Percentiles rank a stretch among this genome's conserved stretches.
These are phyloP conservation scores for Camponotus fellah DNA, from an alignment of 2,888 invertebrate genomes.

Conservation along the genomic window DNA sequence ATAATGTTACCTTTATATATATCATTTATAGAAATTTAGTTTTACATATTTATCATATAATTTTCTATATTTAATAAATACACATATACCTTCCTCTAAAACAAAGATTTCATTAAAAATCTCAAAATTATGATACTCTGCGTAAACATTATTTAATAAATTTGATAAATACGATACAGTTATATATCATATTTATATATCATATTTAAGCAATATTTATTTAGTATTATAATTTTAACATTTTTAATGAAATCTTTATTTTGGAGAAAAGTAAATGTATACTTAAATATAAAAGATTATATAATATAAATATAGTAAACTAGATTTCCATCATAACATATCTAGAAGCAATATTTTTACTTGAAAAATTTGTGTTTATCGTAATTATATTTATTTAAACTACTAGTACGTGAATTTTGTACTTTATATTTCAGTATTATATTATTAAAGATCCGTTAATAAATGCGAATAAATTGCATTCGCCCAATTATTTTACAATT, in stretches of 20 bases:
- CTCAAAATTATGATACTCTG: constrained; percentile 2
- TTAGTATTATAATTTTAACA: background rate
- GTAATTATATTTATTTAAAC: constrained; percentile 15
- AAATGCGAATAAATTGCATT: constrained; percentile 10
- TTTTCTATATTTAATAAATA: background rate
- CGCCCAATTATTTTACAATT: constrained; percentile 19
- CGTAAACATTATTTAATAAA: background rate
- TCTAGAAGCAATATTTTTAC: background rate
- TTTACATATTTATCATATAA: background rate
- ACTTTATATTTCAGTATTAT: background rate
- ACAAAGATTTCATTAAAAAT: background rate
- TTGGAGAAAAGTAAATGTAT: background rate
- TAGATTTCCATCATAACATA: background rate
- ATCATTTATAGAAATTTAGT: background rate
- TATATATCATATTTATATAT: constrained; percentile 10
- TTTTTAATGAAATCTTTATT: background rate
- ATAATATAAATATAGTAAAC: background rate
- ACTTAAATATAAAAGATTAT: background rate
- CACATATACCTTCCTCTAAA: background rate
- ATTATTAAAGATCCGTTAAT: constrained; percentile 3
- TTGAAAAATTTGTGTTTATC: constrained; percentile 5
- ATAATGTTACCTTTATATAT: background rate
- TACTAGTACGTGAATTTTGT: background rate
- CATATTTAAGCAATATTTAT: constrained; percentile 7
- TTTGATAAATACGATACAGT: constrained; percentile 12